A percentile compares a stretch with the other conserved stretches of the same genome.
These are phyloP conservation scores for Bungarus multicinctus DNA, from an alignment of 2,113 vertebrate species.

Conservation along the genomic window DNA sequence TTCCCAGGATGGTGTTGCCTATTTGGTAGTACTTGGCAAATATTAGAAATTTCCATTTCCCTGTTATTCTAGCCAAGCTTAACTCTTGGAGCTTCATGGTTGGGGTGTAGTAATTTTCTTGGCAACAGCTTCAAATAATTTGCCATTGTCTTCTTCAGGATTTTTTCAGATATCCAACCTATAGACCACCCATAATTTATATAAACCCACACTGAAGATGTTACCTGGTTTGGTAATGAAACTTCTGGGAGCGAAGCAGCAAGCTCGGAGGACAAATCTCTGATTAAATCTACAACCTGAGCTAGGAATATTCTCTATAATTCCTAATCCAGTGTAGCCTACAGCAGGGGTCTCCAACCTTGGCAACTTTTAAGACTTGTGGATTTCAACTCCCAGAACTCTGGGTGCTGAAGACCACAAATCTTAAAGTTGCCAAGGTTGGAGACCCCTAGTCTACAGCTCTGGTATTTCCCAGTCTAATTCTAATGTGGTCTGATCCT, in stretches of 20 bases:
- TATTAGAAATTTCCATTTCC: constrained; percentile 8
- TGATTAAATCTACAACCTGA: neutral
- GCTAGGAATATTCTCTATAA: neutral
- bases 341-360: neutral
- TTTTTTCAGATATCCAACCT: neutral
- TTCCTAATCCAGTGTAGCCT: neutral
- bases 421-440: too few relatives aligned
- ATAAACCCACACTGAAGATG: neutral
- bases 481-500: neutral
- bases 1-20: neutral
- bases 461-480: neutral
- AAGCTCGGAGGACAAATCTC: neutral
- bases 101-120: neutral
- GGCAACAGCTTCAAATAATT: neutral
- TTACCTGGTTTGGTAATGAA: neutral
- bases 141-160: neutral
- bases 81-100: neutral
- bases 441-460: neutral
- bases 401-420: too few relatives aligned
- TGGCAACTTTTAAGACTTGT: too few relatives aligned
- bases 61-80: neutral
- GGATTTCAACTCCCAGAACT: too few relatives aligned
- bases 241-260: neutral
- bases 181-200: neutral
- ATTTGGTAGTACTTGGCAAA: neutral